Conservation (phyloP, 2,113 vertebrate genomes). For the Chloebia gouldiae region DNA sequence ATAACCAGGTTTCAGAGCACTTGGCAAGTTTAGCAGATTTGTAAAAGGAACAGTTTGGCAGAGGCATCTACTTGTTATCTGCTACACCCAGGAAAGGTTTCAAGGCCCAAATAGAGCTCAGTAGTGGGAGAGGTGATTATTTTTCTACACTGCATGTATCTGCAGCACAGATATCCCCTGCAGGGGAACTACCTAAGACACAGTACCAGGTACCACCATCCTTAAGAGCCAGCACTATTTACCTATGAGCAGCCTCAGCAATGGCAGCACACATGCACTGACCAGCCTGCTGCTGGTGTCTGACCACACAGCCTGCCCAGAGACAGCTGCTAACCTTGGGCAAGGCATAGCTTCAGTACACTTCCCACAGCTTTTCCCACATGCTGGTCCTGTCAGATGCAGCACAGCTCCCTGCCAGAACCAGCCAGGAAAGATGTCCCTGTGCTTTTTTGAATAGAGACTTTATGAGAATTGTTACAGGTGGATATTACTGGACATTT, state of each 20-base stretch:
- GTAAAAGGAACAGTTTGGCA: not conserved
- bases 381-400: not conserved
- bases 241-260: not conserved
- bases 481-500: not conserved
- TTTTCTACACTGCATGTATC: not conserved
- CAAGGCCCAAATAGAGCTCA: not conserved
- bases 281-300: too few species aligned
- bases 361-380: not conserved
- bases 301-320: not conserved
- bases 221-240: not conserved
- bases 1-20: not conserved
- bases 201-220: not conserved
- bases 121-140: not conserved
- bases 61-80: not conserved
- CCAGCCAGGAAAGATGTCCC: not conserved
- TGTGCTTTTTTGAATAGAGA: not conserved
- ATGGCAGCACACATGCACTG: rapidly evolving
- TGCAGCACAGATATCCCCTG: not conserved
- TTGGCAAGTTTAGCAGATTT: not conserved
- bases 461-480: not conserved
- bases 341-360: not conserved
- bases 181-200: not conserved
- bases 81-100: not conserved
- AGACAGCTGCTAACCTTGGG: not conserved
- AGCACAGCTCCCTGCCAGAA: not conserved